Base-by-base conservation (phyloP, 2,113 vertebrate genomes). In the Hippocampus barbouri region DNA sequence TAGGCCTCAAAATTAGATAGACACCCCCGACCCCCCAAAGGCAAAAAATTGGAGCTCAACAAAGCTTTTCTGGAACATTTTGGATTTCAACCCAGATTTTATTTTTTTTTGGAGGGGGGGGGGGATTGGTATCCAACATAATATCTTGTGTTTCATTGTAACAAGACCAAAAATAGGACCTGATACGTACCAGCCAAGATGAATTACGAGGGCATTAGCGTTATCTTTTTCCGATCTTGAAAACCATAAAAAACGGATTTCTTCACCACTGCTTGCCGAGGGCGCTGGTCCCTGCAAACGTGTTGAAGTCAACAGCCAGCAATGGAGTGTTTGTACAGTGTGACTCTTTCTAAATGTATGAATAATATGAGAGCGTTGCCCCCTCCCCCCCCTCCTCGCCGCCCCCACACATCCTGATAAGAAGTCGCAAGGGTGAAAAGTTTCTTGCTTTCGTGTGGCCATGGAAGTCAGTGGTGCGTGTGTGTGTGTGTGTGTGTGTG, bases 211-310 rank as follows among this genome's bases (percentile, higher is more conserved):
- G 30, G 68, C 77, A 73, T 79, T 49, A 76, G 71, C 70, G 69
- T 61, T 68, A 69, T 75, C 40, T 2, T 25, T 30, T 53, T 73
- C 76, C 75, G 68, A 75, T 82, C 82, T 82, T 18, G 1, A n/a
- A 75, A 79, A 75, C 43, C 72, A 81, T 83, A 79, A 86, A 86
- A 34, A 38, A 66, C 70, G 76, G 64, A 71, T 25, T 40, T 69
- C 60, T 49, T 66, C 67, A 77, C 23, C 68, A 61, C 59, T 87
- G 79, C 88, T 90, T 88, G 78, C 66, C 74, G 68, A 86, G 74
- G 81, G 83, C 85, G 82, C 82, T 38, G 59, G 64, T 76, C 65
- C 23, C 53, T 6, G 49, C 43, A 15, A 60, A 49, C 68, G 45
- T 66, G 41, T 23, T 54, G 51, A 57, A 70, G 81, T 80, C 61